Conservation (phyloP, 2,888 invertebrate species). For the Ichneumoninae sp. region DNA sequence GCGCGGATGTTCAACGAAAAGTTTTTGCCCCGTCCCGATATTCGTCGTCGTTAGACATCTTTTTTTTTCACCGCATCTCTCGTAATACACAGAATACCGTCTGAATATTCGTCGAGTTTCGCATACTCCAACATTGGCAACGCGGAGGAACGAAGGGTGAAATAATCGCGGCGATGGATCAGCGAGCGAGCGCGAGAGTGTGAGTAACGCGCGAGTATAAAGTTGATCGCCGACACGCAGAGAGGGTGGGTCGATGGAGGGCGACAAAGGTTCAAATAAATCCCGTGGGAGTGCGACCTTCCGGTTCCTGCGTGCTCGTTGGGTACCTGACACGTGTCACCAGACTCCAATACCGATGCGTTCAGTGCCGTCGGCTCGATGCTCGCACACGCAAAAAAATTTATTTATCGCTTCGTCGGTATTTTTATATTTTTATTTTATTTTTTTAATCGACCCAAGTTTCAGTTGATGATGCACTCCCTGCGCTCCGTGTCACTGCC, state of each 20-base stretch:
- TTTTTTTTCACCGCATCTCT: conserved; percentile 12
- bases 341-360: conserved; percentile 64
- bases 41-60: not conserved
- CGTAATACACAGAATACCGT: not conserved
- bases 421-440: not conserved
- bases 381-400: conserved; percentile 65
- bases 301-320: conserved; percentile 65
- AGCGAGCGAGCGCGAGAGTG: conserved; percentile 28
- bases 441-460: conserved; percentile 49
- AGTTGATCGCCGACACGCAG: conserved; percentile 37
- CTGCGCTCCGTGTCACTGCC: not conserved
- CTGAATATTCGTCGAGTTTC: conserved; percentile 25
- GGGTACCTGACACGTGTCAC: conserved; percentile 71
- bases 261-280: conserved; percentile 71
- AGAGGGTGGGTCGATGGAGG: conserved; percentile 35
- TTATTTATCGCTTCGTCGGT: conserved; percentile 68
- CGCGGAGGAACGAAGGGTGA: conserved; percentile 37
- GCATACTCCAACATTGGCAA: conserved; percentile 19
- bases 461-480: conserved; percentile 35
- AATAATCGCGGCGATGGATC: conserved; percentile 61
- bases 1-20: not conserved
- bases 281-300: conserved; percentile 70
- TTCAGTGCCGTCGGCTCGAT: conserved; percentile 50
- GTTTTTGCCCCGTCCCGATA: not conserved
- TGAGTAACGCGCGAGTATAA: conserved; percentile 24